Conservation (phyloP, 2,888 invertebrate genomes). For the Drosophila paramelanica region DNA sequence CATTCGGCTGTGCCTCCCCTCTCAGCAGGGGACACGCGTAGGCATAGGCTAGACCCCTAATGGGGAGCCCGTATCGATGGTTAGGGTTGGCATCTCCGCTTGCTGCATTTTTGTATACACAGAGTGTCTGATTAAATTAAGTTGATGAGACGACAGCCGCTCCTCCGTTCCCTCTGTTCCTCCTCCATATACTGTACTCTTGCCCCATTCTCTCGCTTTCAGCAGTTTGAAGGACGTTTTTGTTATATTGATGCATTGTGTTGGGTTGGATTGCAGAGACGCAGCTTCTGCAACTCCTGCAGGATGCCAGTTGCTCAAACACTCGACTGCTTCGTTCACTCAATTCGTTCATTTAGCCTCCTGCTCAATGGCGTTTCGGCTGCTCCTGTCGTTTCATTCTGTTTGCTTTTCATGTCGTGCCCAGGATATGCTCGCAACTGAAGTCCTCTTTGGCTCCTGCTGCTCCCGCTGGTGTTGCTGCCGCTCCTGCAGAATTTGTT, state of each 20-base stretch:
- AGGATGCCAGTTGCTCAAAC: slow-evolving; percentile 69
- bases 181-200: not conserved
- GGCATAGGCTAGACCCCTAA: slow-evolving; percentile 21
- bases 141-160: slow-evolving; percentile 69
- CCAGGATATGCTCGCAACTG: slow-evolving; percentile 23
- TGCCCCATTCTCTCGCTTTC: not conserved
- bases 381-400: slow-evolving; percentile 48
- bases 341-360: slow-evolving; percentile 69
- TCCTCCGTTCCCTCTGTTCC: slow-evolving; percentile 1
- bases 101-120: slow-evolving; percentile 77
- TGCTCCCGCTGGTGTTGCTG: not conserved
- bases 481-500: slow-evolving; percentile 70
- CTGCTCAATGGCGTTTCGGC: slow-evolving; percentile 62
- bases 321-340: slow-evolving; percentile 65
- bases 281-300: slow-evolving; percentile 25
- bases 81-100: slow-evolving; percentile 38
- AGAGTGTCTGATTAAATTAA: slow-evolving; percentile 82
- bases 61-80: slow-evolving; percentile 5
- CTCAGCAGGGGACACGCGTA: slow-evolving; percentile 55
- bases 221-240: slow-evolving; percentile 69
- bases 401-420: slow-evolving; percentile 65
- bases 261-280: slow-evolving; percentile 49
- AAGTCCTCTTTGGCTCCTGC: slow-evolving; percentile 4
- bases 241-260: slow-evolving; percentile 79
- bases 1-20: slow-evolving; percentile 9